phyloP scores from a whole-genome alignment of 2,888 invertebrate species.

The Heliconius cydno region DNA sequence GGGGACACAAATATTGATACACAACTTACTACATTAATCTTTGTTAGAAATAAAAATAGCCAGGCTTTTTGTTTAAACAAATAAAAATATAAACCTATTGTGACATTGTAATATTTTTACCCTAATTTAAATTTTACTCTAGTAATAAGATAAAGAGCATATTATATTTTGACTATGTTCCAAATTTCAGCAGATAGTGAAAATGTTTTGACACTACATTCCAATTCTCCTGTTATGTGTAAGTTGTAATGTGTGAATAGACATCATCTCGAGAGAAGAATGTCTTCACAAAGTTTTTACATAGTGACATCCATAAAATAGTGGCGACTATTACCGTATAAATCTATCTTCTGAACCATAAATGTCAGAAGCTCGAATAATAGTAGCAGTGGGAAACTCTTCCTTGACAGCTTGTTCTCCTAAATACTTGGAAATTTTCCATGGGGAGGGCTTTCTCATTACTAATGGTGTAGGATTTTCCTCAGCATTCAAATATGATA shows the following conservation, averaged over 20 bases:
- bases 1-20: too few species aligned
- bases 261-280: not conserved
- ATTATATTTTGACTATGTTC: not conserved
- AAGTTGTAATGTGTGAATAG: too few species aligned
- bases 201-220: too few species aligned
- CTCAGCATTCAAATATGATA: constrained; percentile 93
- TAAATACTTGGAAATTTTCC: constrained; percentile 89
- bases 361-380: constrained; percentile 95
- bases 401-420: constrained; percentile 96
- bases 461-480: constrained; percentile 87
- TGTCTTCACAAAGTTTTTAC: not conserved
- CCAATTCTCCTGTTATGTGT: too few species aligned
- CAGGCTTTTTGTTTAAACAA: too few species aligned
- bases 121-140: not conserved
- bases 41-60: too few species aligned
- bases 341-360: constrained; percentile 96
- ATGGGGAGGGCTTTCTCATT: constrained; percentile 89
- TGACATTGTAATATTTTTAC: not conserved
- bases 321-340: constrained; percentile 77
- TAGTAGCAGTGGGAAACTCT: constrained; percentile 97
- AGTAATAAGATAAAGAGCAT: too few species aligned
- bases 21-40: too few species aligned
- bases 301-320: not conserved
- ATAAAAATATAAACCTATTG: too few species aligned
- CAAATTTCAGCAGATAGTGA: too few species aligned